Percentiles rank a stretch among this genome's conserved stretches.
phyloP scores from a whole-genome alignment of 2,113 vertebrate genomes.

The Trematomus loennbergii region DNA sequence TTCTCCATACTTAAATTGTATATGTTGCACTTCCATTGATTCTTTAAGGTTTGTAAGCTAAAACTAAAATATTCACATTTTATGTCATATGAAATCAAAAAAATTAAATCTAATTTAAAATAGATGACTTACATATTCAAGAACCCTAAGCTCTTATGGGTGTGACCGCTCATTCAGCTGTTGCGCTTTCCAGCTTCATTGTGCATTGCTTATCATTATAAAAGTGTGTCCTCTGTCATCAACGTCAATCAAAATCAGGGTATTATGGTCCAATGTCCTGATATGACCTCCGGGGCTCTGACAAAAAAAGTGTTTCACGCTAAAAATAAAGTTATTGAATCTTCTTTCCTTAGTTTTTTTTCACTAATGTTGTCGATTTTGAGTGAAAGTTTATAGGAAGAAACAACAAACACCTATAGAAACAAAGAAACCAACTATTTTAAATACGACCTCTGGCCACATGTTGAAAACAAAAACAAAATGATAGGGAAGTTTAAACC shows the following conservation, averaged over 20 bases:
- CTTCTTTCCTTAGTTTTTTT: neutral
- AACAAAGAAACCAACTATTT: constrained; percentile 36
- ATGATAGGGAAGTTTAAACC: constrained; percentile 79
- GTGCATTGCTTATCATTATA: constrained; percentile 23
- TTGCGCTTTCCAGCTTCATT: constrained; percentile 27
- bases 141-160: constrained; percentile 3
- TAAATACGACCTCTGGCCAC: constrained; percentile 41
- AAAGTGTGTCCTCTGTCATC: constrained; percentile 32
- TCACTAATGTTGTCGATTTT: neutral
- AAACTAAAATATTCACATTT: neutral
- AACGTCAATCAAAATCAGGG: constrained; percentile 15
- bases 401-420: constrained; percentile 16
- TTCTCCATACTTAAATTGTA: neutral
- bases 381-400: constrained; percentile 8
- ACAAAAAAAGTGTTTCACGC: neutral
- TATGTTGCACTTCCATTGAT: neutral
- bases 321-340: neutral
- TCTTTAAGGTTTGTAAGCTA: neutral
- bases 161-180: constrained; percentile 8
- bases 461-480: constrained; percentile 58
- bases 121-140: constrained; percentile 3
- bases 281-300: constrained; percentile 11
- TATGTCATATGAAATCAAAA: neutral
- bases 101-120: neutral
- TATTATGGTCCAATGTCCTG: neutral